phyloP scores from a whole-genome alignment of 2,797 vertebrate genomes.

The Semotilus atromaculatus region DNA sequence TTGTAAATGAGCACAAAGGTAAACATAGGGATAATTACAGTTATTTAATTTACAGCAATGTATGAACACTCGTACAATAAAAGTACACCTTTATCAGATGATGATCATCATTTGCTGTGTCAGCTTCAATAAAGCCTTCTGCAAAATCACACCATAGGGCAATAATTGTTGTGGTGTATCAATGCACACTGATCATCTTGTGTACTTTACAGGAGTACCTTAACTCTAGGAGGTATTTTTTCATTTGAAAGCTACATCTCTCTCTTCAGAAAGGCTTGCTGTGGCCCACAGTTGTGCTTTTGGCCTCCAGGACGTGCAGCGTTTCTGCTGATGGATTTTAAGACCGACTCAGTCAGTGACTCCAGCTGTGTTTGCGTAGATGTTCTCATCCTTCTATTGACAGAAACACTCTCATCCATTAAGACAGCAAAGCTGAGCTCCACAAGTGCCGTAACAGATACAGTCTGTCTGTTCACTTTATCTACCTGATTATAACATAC shows the following conservation, averaged over 20 bases:
- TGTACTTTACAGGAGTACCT: not conserved
- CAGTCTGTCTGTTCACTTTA: not conserved
- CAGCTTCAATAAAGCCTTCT: constrained; percentile 2
- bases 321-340: not conserved
- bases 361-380: constrained; percentile 48
- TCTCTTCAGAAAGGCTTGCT: not conserved
- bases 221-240: not conserved
- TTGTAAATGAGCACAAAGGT: not conserved
- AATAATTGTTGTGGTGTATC: not conserved
- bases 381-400: constrained; percentile 34
- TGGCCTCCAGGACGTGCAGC: not conserved
- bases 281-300: not conserved
- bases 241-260: not conserved
- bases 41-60: not conserved
- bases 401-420: not conserved
- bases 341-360: constrained; percentile 15
- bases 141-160: not conserved
- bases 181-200: not conserved
- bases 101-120: not conserved
- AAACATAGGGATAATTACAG: not conserved
- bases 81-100: not conserved
- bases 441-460: constrained; percentile 25
- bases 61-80: not conserved
- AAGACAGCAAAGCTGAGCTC: constrained; percentile 36
- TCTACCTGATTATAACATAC: constrained; percentile 16